Base-by-base conservation (phyloP, 2,888 invertebrate genomes). In the Ischnura elegans region DNA sequence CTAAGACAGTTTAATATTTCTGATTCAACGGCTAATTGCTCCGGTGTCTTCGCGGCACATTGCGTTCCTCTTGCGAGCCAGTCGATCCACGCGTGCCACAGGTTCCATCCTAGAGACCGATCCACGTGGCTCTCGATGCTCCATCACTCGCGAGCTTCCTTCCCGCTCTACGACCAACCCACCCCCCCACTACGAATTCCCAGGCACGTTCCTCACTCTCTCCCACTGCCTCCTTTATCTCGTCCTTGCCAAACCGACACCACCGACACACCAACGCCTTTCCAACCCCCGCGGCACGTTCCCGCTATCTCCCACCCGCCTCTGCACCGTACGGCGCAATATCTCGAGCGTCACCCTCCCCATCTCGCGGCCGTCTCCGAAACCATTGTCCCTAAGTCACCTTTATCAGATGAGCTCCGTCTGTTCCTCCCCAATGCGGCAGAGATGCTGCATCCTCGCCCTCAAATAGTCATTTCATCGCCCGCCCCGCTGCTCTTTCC, bases 361-460 rank as follows among this genome's bases (percentile, higher is more conserved):
- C 76, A 76, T 76, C 76, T 76, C 76, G 76, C 76, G 76, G 76
- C 25, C 76, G 29, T 13, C 76, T 29, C 76, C 25, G 76, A 76
- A 76, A 76, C 76, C 76, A 76, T 76, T 76, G 76, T 76, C 76
- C 76, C 8, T 36, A 76, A 76, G 29, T 76, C 29, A 76, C 76
- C 36, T 76, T 51, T 36, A 76, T 36, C 76, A 76, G 36, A 76
- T 76, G 36, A 8, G 36, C 36, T 76, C 61, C 8, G 29, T 76
- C 8, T 36, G 19, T 5, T 25, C 4, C 10, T 36, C 25, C 76
- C 76, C 13, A 61, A 61, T 61, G 61, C 61, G 61, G 61, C 61
- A 61, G 61, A 61, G 61, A 61, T 51, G 51, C 16, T 19, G n/a
- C 61, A 61, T 25, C 61, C 61, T 21, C 55, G 21, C 21, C 55